Evolutionary conservation across 2,113 vertebrate species (phyloP), one percentile per base, ranked within the genome.

Genomic region (Sturnus vulgaris): DNA sequence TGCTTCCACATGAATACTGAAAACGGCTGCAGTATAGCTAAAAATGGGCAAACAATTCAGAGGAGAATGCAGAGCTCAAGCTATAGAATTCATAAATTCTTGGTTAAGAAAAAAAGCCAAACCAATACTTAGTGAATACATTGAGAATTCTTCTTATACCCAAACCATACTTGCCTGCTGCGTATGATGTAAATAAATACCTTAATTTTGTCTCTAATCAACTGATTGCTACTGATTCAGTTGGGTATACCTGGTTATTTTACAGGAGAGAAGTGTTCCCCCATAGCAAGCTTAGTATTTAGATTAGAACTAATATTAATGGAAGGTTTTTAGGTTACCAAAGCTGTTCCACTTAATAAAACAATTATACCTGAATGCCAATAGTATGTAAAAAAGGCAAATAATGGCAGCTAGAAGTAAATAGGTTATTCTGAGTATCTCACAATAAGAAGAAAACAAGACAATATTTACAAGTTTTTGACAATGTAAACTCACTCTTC

Each of bases 11-110:
- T 39, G 66, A 94, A 91, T 69, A 80, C 27, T 11, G 64, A 95
- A 91, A 90, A 66, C 3, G 52, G 39, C 87, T 92, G 78, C 52
- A 65, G 27, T 66, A 33, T 20, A 55, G 85, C 81, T 88, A 40
- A 96, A 95, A 92, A 77, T 21, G 46, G 57, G 59, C 23, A 60
- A 92, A 95, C 71, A 93, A 86, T 66, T 81, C 76, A 88, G 55
- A 92, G 37, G 71, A 93, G 53, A 86, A 91, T 96, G 39, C 52
- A 92, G 37, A 92, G 44, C 16, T 84, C 40, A 80, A 87, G 49
- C 91, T 80, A 82, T 17, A 91, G 70, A 92, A 94, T 84, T 84
- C 50, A 59, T 71, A 87, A 92, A 86, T 55, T 66, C 39, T 52
- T 75, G 39, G 21, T 69, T 91, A 63, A 24, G 23, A 35, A 92